Evolutionary conservation across 1,140 invertebrate species (phyloP).

Genomic region (Acromyrmex charruanus): DNA sequence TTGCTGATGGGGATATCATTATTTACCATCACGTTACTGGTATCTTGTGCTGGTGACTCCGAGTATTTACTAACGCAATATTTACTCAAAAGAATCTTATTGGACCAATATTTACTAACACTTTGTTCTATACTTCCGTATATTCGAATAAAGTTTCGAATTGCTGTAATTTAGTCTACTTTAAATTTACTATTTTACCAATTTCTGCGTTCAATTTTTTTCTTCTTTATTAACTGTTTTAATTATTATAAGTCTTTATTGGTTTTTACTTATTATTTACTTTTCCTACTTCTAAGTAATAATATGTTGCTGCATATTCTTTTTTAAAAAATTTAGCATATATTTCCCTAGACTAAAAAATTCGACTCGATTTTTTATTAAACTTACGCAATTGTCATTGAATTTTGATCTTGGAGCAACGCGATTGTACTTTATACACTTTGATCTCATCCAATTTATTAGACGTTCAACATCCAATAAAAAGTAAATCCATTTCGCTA

Average conservation of each 20-base stretch:
- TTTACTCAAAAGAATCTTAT: too few species aligned
- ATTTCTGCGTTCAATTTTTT: too few species aligned
- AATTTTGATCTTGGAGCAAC: not conserved
- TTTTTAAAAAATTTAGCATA: not conserved
- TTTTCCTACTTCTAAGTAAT: too few species aligned
- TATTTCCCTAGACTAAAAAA: not conserved
- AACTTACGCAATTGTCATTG: not conserved
- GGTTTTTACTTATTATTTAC: not conserved
- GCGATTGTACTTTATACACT: constrained; percentile 1
- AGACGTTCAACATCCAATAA: not conserved
- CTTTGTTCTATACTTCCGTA: not conserved
- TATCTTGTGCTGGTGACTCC: not conserved
- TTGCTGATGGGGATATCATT: constrained; percentile 21
- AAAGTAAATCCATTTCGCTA: not conserved
- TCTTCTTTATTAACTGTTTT: too few species aligned
- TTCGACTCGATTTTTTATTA: not conserved
- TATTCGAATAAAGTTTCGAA: not conserved
- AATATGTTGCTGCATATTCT: not conserved
- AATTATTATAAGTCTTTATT: too few species aligned
- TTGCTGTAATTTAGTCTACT: not conserved
- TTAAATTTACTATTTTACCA: not conserved
- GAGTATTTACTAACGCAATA: not conserved
- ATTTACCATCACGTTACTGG: not conserved
- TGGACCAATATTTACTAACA: not conserved
- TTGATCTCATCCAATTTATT: not conserved